These are phyloP conservation scores for Leptinotarsa haldemani DNA, from an alignment of 2,888 invertebrate species.

Conservation along the genomic window DNA sequence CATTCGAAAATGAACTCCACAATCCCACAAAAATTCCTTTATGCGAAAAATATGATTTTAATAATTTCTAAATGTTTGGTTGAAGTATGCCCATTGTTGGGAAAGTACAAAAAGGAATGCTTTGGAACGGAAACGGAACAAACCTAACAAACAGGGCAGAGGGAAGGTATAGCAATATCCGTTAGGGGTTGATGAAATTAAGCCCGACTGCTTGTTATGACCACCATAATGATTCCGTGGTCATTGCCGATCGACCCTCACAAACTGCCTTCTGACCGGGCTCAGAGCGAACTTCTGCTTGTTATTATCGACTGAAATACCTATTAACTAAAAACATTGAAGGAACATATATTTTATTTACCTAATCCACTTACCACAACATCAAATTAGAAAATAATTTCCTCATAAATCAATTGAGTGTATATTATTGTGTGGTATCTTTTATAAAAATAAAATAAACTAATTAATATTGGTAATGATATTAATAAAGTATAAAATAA, in stretches of 20 bases:
- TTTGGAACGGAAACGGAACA: conserved; percentile 2
- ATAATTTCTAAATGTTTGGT: not conserved
- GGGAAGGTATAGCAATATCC: conserved; percentile 35
- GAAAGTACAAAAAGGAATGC: not conserved
- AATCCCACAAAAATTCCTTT: too few relatives aligned
- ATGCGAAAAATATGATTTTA: not conserved
- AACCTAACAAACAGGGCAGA: conserved; percentile 22
- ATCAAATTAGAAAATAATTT: too few relatives aligned
- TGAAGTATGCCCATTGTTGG: too few relatives aligned
- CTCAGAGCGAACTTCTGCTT: conserved; percentile 6
- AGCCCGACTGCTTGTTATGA: conserved; percentile 41
- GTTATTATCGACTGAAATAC: not conserved
- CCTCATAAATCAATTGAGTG: too few relatives aligned
- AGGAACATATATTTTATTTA: not conserved
- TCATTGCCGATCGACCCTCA: conserved; percentile 39
- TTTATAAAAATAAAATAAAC: conserved; percentile 69
- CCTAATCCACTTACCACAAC: too few relatives aligned
- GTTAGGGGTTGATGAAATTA: conserved; percentile 46
- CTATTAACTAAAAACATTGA: not conserved
- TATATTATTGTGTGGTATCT: too few relatives aligned
- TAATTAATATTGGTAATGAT: conserved; percentile 74
- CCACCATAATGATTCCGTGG: conserved; percentile 48
- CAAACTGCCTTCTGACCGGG: conserved; percentile 34
- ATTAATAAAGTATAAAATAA: conserved; percentile 78
- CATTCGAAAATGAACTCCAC: too few relatives aligned